Evolutionary conservation across 1,140 invertebrate species (phyloP).

Genomic region (Rhyacophila brunnea): DNA sequence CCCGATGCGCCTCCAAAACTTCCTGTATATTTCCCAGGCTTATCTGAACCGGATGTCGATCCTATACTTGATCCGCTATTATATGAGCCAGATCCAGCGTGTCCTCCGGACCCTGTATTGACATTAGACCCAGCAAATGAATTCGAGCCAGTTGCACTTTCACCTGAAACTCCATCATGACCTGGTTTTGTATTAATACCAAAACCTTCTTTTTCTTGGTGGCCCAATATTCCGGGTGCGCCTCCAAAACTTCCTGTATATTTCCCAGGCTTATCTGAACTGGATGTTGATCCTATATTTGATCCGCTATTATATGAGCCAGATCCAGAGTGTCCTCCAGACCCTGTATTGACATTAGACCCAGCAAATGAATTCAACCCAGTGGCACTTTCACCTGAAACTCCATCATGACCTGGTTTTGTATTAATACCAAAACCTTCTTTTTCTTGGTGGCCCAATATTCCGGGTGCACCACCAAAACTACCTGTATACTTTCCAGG

Average conservation of each 20-base stretch:
- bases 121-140: no score
- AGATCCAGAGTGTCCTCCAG: background rate
- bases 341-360: background rate
- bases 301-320: no score
- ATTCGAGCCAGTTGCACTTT: no score
- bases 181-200: no score
- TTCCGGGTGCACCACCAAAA: constrained; percentile 22
- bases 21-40: constrained; percentile 21
- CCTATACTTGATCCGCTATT: background rate
- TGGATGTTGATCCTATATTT: background rate
- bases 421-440: constrained; percentile 17
- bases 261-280: background rate
- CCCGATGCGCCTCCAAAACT: constrained; percentile 21
- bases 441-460: constrained; percentile 19
- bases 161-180: no score
- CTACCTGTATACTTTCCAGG: constrained; percentile 22
- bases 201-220: constrained; percentile 7
- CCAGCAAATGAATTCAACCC: background rate
- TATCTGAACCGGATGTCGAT: background rate
- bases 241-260: constrained; percentile 22
- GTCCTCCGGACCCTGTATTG: background rate
- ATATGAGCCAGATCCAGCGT: background rate
- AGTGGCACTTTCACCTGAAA: no score
- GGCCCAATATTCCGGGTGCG: constrained; percentile 17
- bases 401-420: background rate